Base-by-base conservation (phyloP, 2,797 vertebrate genomes). In the Sebastes kiyomatsui region DNA sequence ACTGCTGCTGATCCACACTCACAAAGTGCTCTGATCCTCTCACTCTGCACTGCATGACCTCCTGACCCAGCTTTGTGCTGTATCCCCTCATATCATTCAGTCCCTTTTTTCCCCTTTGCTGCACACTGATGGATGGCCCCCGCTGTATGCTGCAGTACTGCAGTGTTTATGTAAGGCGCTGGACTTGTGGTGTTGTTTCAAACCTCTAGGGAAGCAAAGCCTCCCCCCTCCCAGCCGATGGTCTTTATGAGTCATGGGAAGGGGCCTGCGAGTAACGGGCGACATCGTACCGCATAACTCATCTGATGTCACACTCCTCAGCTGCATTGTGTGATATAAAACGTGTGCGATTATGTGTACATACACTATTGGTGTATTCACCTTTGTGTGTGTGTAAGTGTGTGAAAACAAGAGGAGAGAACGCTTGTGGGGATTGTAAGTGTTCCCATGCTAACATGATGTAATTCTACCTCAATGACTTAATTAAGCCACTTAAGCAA, bases 161-260 rank as follows among this genome's bases (percentile, higher is more conserved):
- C 81, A 84, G 75, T 93, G 91, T 94, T 93, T 93, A 60, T 85
- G 71, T 86, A 91, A 87, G 80, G 78, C 80, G 7, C 70, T 83
- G 82, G 80, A 94, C 89, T 90, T 88, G 86, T 81, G 65, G 67
- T 93, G 91, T 93, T 93, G 77, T 88, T 94, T 93, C 82, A 86
- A 90, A 81, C 86, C 87, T 91, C 71, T 54, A 38, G 79, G 80
- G 90, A 90, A 85, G 67, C 77, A 67, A 86, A 88, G 80, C 79
- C 84, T 77, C 77, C 61, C 42, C 79, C 67, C 69, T 69, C 68
- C 10, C 42, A 55, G 74, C 69, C 10, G 6, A 65, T 74, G 65
- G 87, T 73, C 56, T 32, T 35, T 85, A 87, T 95, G 90, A 94
- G 87, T 93, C 92, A 94, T 94, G 93, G 87, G 91, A 94, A 93